Conservation (phyloP, 2,888 invertebrate genomes). For the Ophioninae sp. region DNA sequence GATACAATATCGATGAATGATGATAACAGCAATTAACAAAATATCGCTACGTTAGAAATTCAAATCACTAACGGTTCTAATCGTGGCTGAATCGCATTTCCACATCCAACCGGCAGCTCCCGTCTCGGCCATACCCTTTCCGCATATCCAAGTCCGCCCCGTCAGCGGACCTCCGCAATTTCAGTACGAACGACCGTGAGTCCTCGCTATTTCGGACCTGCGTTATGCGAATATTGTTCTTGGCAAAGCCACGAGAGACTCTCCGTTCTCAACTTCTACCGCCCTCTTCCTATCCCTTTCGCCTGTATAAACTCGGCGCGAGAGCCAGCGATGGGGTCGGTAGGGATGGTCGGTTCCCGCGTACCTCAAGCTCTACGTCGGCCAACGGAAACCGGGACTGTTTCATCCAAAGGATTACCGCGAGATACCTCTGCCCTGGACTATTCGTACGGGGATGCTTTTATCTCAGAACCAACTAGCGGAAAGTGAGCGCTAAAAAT, state of each 20-base stretch:
- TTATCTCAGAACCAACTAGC: slow-evolving; percentile 19
- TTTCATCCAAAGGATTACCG: slow-evolving; percentile 34
- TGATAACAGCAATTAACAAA: neutral
- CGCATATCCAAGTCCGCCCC: neutral
- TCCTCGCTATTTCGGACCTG: slow-evolving; percentile 66
- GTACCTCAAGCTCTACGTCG: slow-evolving; percentile 15
- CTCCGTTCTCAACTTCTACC: slow-evolving; percentile 48
- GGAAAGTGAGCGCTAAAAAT: slow-evolving; percentile 11
- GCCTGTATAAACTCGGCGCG: slow-evolving; percentile 52
- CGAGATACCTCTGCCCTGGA: slow-evolving; percentile 26
- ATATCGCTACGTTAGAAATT: neutral
- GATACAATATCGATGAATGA: neutral
- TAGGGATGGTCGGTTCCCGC: slow-evolving; percentile 31
- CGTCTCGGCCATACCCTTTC: neutral
- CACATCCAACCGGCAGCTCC: neutral
- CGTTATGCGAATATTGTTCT: slow-evolving; percentile 76
- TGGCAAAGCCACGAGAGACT: slow-evolving; percentile 72
- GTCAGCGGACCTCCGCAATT: slow-evolving; percentile 21
- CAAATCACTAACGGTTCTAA: neutral
- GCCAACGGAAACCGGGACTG: slow-evolving; percentile 12
- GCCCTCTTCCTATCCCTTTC: slow-evolving; percentile 33
- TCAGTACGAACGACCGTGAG: slow-evolving; percentile 38
- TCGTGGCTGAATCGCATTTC: neutral
- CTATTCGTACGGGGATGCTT: slow-evolving; percentile 29
- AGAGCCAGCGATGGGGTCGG: slow-evolving; percentile 33